phyloP scores from a whole-genome alignment of 2,888 invertebrate genomes.

The Balanococcus diminutus region DNA sequence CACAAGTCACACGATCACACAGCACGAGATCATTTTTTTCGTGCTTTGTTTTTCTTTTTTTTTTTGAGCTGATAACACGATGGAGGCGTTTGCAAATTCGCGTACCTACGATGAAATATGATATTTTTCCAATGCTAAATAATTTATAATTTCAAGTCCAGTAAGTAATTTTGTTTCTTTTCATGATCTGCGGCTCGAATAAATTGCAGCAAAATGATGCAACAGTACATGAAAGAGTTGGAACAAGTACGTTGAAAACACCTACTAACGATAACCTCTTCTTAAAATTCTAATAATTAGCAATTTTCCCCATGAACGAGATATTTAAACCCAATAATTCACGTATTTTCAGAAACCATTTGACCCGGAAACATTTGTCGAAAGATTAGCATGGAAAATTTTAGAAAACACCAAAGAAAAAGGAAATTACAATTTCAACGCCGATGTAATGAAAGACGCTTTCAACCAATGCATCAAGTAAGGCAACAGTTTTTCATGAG shows the following conservation, averaged over 20 bases:
- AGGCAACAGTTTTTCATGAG: neutral
- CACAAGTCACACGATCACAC: too few species aligned
- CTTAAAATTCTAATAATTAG: too few species aligned
- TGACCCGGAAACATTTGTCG: constrained; percentile 96
- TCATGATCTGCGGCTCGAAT: neutral
- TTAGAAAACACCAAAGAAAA: constrained; percentile 71
- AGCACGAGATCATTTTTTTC: too few species aligned
- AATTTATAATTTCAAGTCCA: neutral
- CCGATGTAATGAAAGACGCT: constrained; percentile 84
- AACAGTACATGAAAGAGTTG: constrained; percentile 85
- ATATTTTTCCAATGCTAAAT: too few species aligned
- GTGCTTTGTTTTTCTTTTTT: too few species aligned
- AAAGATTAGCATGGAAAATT: constrained; percentile 92
- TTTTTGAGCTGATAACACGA: too few species aligned
- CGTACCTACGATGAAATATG: too few species aligned
- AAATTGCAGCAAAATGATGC: constrained; percentile 72
- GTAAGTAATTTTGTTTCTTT: neutral
- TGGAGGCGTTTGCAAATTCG: too few species aligned
- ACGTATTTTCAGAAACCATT: constrained; percentile 80
- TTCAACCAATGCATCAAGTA: constrained; percentile 89
- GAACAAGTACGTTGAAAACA: constrained; percentile 70
- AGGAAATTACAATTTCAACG: constrained; percentile 69
- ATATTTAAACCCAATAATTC: too few species aligned
- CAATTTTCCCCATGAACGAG: too few species aligned
- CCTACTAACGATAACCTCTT: neutral